Conservation (phyloP, 37 sponge, comb jelly and placozoan species). For the Diacarnus erythraeanus region DNA sequence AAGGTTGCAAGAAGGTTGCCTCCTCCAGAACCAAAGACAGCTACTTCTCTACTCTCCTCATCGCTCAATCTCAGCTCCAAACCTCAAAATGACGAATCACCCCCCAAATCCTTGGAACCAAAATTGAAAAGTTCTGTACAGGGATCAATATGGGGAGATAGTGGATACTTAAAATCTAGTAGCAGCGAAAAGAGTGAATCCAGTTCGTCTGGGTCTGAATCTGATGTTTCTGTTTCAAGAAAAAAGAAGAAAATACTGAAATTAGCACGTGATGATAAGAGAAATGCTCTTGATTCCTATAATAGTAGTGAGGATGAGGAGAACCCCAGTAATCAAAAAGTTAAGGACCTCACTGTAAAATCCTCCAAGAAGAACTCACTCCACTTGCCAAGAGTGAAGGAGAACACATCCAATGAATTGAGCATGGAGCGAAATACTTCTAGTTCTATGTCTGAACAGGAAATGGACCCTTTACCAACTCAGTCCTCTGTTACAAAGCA, state of each 20-base stretch:
- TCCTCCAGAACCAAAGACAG: background rate
- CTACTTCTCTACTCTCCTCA: conserved; percentile 2
- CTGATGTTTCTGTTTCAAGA: background rate
- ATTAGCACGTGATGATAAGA: background rate
- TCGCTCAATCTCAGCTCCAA: conserved; percentile 1
- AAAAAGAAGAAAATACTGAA: background rate
- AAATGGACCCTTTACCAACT: too few relatives aligned
- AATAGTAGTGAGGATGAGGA: too few relatives aligned
- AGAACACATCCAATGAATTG: too few relatives aligned
- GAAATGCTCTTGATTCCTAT: background rate
- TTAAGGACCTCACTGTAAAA: too few relatives aligned
- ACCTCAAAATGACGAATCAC: background rate
- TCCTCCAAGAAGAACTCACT: too few relatives aligned
- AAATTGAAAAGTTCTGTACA: background rate
- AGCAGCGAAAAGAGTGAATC: conserved; percentile 9
- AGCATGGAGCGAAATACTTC: too few relatives aligned
- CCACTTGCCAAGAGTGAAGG: too few relatives aligned
- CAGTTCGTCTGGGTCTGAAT: background rate
- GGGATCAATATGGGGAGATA: background rate
- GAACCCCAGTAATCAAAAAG: too few relatives aligned
- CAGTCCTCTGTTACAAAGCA: too few relatives aligned
- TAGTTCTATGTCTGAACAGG: too few relatives aligned
- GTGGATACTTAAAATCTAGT: conserved; percentile 9
- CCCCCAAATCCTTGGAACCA: background rate
- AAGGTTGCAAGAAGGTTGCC: background rate